Percentiles rank a stretch among this genome's conserved stretches.
Conservation (phyloP, 2,113 vertebrate genomes). For the Chaetops frenatus region DNA sequence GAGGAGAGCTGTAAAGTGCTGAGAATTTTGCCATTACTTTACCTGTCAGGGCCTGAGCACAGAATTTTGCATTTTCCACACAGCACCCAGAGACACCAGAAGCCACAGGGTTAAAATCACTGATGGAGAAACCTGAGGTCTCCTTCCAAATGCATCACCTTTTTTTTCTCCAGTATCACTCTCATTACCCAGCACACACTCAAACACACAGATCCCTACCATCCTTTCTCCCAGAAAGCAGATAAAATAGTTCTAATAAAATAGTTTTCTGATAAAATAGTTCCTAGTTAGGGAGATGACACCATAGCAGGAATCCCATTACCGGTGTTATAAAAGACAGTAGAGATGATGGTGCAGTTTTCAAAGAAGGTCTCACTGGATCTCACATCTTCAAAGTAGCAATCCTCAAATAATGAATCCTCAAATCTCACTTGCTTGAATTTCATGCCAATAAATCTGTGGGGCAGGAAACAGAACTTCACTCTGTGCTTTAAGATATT, state of each 20-base stretch:
- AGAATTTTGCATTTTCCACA: neutral
- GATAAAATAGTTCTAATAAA: neutral
- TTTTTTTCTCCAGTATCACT: neutral
- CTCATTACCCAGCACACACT: neutral
- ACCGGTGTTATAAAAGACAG: slow-evolving; percentile 94
- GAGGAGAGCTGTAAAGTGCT: neutral
- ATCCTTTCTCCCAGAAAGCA: neutral
- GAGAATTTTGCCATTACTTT: neutral
- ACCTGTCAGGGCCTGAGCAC: neutral
- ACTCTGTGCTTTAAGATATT: neutral
- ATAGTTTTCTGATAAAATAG: neutral
- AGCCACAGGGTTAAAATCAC: neutral
- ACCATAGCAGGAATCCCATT: neutral
- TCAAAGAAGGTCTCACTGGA: slow-evolving; percentile 92
- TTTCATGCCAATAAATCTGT: slow-evolving; percentile 90
- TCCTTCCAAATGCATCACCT: neutral
- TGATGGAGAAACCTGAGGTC: neutral
- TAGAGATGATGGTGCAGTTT: slow-evolving; percentile 90
- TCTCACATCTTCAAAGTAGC: slow-evolving; percentile 90
- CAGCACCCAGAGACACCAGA: neutral
- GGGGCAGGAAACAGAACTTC: neutral
- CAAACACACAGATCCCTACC: neutral
- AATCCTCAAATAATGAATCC: slow-evolving; percentile 88
- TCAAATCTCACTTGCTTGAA: slow-evolving; percentile 93
- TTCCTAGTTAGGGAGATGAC: neutral